Evolutionary conservation across 2,797 vertebrate species (phyloP), one percentile per base, ranked within the genome.

Genomic region (Myotis vivesi): DNA sequence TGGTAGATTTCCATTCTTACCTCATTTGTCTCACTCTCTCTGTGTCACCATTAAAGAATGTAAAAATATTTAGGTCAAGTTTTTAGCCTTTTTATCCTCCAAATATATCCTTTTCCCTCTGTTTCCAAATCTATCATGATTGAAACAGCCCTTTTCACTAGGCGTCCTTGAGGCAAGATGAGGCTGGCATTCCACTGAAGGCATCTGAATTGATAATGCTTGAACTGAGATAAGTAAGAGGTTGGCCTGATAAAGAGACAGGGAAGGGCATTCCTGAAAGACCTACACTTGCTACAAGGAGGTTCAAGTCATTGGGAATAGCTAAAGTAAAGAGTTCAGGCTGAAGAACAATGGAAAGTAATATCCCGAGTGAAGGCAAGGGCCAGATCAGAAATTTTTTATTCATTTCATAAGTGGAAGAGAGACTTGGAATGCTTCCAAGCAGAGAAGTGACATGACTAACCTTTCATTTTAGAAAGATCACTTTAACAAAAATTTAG

Each of bases 381-480:
- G 11, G 4, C 25, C 46, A 36, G 23, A 23, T 57, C 44, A 25
- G 33, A 55, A 59, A 72, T 46, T 55, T 46, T 25, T 62, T 36
- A 90, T 69, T 92, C 82, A 87, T 87, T 72, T 53, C 46, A 53
- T 20, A 59, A 8, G 6, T 9, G 7, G 57, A 19, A 64, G 57
- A 81, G 55, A 90, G 64, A 62, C 53, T 53, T 87, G 64, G n/a
- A 51, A 44, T 86, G 30, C 19, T 92, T 84, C 66, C 69, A 94
- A 89, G 46, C 25, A 69, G 22, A 94, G 16, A 64, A 92, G 20
- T 75, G 57, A 51, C 69, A 55, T 80, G 33, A 92, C 71, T 86
- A 91, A 95, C 76, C 4, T 79, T 94, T 92, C 25, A 66, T 79
- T 96, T 96, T 69, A n/a, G 15, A 93, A 94, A 59, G 33, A 88